Percentiles rank a stretch among this genome's conserved stretches.
Evolutionary conservation across 1,140 invertebrate species (phyloP).

Genomic region (Lasioglossum albipes): DNA sequence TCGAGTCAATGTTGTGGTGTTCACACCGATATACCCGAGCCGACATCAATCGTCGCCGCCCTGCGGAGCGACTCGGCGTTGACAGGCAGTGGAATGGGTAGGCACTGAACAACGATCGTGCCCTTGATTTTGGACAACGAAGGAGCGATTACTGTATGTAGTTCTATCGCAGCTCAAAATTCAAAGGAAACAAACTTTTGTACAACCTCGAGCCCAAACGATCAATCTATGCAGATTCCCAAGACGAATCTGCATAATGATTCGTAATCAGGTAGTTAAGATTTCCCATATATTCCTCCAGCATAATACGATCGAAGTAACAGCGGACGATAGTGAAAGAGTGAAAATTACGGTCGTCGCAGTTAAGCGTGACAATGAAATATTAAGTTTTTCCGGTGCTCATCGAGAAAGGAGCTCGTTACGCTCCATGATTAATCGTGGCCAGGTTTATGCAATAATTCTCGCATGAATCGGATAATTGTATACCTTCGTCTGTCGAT

Average conservation of each 20-base stretch:
- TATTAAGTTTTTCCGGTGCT: constrained; percentile 9
- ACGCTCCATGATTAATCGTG: constrained; percentile 1
- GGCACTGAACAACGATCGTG: no score
- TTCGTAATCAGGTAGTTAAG: neutral
- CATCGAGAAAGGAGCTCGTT: constrained; percentile 10
- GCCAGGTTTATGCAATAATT: constrained; percentile 4
- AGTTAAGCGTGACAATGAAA: constrained; percentile 33
- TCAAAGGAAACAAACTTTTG: no score
- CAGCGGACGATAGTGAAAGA: neutral
- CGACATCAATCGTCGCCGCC: no score
- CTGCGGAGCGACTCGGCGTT: no score
- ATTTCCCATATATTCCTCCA: neutral
- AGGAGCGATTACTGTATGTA: no score
- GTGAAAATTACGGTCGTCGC: neutral
- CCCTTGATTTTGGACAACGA: no score
- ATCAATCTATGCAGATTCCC: no score
- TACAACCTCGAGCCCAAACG: no score
- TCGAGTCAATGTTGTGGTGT: no score
- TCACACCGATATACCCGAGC: no score
- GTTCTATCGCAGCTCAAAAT: no score
- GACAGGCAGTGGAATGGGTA: no score
- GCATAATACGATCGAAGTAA: neutral
- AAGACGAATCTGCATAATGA: neutral
- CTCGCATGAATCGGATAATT: neutral
- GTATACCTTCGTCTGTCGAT: neutral